These are phyloP conservation scores for Guaruba guarouba DNA, from an alignment of 2,113 vertebrate genomes.

Conservation along the genomic window DNA sequence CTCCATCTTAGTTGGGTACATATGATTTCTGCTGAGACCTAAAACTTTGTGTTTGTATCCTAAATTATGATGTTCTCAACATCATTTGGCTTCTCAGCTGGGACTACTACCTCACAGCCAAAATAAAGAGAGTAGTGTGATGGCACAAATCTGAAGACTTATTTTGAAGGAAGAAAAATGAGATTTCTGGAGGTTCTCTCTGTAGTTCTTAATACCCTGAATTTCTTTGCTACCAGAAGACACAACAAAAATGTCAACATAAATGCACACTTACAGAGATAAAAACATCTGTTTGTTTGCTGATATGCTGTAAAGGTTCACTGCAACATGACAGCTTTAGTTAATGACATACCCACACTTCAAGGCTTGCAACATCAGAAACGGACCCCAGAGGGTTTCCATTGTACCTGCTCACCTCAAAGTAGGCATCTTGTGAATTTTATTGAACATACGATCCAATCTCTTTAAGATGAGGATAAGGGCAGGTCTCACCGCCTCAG, in stretches of 20 bases:
- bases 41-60: not conserved
- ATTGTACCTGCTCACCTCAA: conserved; percentile 86
- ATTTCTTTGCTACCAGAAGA: conserved; percentile 18
- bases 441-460: conserved; percentile 99
- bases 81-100: not conserved
- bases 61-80: not conserved
- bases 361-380: conserved; percentile 63
- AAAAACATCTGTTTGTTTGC: not conserved
- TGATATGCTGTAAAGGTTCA: not conserved
- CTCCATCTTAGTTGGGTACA: not conserved
- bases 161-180: not conserved
- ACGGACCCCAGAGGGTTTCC: conserved; percentile 26
- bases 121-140: not conserved
- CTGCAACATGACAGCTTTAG: not conserved
- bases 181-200: not conserved
- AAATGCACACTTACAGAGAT: conserved; percentile 30
- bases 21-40: not conserved
- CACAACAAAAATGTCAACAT: not conserved
- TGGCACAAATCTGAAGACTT: not conserved
- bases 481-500: conserved; percentile 93
- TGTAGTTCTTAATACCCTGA: not conserved
- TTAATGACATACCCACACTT: conserved; percentile 51
- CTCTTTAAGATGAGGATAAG: conserved; percentile 98
- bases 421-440: conserved; percentile 99
- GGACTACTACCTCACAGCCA: not conserved